phyloP scores from a whole-genome alignment of 2,113 vertebrate species.

The Empidonax traillii region DNA sequence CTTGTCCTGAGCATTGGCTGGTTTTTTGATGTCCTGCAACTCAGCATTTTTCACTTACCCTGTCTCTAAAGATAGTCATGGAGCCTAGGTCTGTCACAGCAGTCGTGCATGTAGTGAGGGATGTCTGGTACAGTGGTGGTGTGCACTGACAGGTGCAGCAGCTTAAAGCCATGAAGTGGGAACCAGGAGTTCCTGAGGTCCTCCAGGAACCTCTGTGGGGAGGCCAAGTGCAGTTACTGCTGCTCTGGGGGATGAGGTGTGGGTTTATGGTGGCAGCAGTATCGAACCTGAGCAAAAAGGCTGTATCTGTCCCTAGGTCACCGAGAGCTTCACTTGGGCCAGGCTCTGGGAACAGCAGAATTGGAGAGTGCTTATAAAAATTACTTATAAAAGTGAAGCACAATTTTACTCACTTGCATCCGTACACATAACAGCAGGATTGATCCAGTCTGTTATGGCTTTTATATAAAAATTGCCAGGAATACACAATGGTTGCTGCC shows the following conservation, averaged over 20 bases:
- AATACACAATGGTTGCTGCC: background rate
- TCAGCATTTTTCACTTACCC: background rate
- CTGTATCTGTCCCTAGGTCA: background rate
- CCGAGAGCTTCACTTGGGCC: background rate
- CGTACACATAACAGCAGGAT: background rate
- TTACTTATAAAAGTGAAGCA: background rate
- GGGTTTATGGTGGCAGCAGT: background rate
- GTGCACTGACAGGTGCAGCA: background rate
- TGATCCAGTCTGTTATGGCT: background rate
- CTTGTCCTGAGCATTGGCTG: background rate
- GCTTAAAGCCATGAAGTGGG: background rate
- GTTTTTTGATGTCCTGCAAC: rapidly evolving
- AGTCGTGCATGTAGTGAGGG: background rate
- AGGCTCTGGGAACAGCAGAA: background rate
- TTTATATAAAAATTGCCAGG: background rate
- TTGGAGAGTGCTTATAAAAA: background rate
- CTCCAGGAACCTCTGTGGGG: background rate
- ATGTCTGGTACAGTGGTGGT: rapidly evolving
- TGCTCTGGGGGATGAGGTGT: rapidly evolving
- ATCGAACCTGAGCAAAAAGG: too few relatives aligned
- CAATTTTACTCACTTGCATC: background rate
- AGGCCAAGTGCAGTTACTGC: rapidly evolving
- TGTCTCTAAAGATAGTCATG: background rate
- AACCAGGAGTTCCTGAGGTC: rapidly evolving
- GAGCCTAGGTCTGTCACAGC: rapidly evolving